Percentiles rank a stretch among this genome's conserved stretches.
Conservation (phyloP, 2,113 vertebrate species). For the Alethe diademata region DNA sequence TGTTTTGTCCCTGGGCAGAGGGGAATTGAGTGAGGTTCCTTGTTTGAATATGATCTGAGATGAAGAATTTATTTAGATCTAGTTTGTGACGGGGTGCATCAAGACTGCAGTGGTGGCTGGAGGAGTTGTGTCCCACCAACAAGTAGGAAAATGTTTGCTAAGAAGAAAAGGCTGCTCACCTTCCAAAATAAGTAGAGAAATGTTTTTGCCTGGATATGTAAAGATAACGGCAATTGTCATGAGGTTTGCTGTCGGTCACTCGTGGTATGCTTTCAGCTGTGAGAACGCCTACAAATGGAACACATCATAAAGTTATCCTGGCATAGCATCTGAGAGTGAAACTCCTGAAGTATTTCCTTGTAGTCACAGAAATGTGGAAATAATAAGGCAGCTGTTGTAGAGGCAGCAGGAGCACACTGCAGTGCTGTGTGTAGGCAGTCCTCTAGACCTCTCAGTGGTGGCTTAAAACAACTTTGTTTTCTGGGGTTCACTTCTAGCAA, state of each 20-base stretch:
- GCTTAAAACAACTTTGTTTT: neutral
- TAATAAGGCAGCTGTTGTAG: constrained; percentile 51
- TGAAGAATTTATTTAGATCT: neutral
- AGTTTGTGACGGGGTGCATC: neutral
- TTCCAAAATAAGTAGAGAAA: neutral
- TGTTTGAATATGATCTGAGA: neutral
- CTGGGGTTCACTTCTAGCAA: neutral
- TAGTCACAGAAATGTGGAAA: constrained; percentile 44
- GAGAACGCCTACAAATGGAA: constrained; percentile 42
- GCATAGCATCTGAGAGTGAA: constrained; percentile 30
- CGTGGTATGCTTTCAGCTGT: constrained; percentile 28
- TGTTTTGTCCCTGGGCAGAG: neutral
- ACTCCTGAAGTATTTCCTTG: constrained; percentile 29
- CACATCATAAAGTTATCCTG: constrained; percentile 26
- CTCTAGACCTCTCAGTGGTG: neutral
- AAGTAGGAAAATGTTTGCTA: neutral
- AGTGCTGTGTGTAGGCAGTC: neutral
- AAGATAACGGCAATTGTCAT: neutral
- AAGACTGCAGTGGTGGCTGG: neutral
- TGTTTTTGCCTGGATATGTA: neutral
- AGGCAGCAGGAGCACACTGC: neutral
- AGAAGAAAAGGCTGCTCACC: neutral
- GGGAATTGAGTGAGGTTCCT: fast-evolving
- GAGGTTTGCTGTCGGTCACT: neutral
- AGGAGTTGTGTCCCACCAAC: neutral